Conservation (phyloP, 2,888 invertebrate genomes). For the Dorcus parallelipipedus region DNA sequence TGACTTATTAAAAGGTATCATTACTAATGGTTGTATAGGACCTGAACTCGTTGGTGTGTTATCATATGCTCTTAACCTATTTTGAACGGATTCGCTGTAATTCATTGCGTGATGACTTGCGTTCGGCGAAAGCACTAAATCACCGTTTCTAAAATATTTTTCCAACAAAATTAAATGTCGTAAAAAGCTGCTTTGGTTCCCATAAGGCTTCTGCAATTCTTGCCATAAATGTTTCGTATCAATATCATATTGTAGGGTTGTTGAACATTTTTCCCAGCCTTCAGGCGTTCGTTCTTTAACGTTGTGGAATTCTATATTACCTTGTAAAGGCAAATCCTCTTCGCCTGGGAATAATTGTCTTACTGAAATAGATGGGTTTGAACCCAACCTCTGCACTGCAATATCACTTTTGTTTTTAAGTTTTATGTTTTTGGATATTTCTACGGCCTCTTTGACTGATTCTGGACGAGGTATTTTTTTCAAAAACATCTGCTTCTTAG, state of each 20-base stretch:
- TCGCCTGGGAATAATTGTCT: constrained; percentile 79
- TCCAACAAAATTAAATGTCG: constrained; percentile 77
- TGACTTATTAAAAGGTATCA: constrained; percentile 40
- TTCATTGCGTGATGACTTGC: constrained; percentile 72
- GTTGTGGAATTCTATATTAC: constrained; percentile 71
- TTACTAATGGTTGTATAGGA: constrained; percentile 40
- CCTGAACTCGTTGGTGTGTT: constrained; percentile 50
- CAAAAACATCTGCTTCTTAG: constrained; percentile 19
- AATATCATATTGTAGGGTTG: constrained; percentile 75
- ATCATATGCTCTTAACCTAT: constrained; percentile 73
- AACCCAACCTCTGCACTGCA: constrained; percentile 65
- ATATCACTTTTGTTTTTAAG: constrained; percentile 52
- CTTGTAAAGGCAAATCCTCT: constrained; percentile 75
- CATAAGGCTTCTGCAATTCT: constrained; percentile 80
- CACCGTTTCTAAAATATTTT: constrained; percentile 78
- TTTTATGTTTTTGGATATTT: constrained; percentile 39
- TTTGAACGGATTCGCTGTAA: constrained; percentile 78
- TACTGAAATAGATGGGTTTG: constrained; percentile 80
- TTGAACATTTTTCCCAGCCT: constrained; percentile 79
- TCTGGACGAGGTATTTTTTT: constrained; percentile 33
- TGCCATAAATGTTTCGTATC: constrained; percentile 81
- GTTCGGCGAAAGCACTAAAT: constrained; percentile 68
- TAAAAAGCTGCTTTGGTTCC: constrained; percentile 81
- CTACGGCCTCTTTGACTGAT: constrained; percentile 34
- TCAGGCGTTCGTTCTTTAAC: constrained; percentile 73